Percentiles rank a stretch among this genome's conserved stretches.
phyloP scores from a whole-genome alignment of 2,888 invertebrate genomes.

The Polia nebulosa region DNA sequence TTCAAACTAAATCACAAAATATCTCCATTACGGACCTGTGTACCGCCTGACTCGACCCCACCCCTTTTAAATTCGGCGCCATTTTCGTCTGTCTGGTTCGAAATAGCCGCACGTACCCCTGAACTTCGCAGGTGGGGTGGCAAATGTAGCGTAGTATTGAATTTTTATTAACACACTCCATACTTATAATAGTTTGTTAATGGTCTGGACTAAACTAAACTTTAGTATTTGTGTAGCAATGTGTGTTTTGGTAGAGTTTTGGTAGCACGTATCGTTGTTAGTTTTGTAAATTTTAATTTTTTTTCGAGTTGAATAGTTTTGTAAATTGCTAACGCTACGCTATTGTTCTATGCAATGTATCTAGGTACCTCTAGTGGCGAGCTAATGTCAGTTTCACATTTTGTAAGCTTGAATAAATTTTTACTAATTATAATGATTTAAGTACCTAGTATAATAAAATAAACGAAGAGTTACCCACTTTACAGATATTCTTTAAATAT shows the following conservation, averaged over 20 bases:
- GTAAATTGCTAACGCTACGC: background rate
- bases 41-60: slow-evolving; percentile 31
- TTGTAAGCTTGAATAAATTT: too few species aligned
- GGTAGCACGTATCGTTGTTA: background rate
- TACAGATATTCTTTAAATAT: background rate
- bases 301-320: background rate
- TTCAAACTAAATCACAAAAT: slow-evolving; percentile 33
- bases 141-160: slow-evolving; percentile 54
- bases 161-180: slow-evolving; percentile 50
- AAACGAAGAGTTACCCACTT: background rate
- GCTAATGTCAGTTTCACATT: background rate
- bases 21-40: slow-evolving; percentile 29
- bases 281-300: too few species aligned
- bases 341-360: background rate
- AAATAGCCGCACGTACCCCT: slow-evolving; percentile 68
- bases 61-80: slow-evolving; percentile 58
- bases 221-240: slow-evolving; percentile 7
- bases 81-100: slow-evolving; percentile 70
- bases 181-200: slow-evolving; percentile 31
- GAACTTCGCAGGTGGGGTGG: slow-evolving; percentile 58
- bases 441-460: too few species aligned
- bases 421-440: too few species aligned
- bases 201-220: slow-evolving; percentile 18
- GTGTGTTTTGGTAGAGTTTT: background rate
- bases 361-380: background rate